Conservation (phyloP, 2,888 invertebrate genomes). For the Coremacera marginata region DNA sequence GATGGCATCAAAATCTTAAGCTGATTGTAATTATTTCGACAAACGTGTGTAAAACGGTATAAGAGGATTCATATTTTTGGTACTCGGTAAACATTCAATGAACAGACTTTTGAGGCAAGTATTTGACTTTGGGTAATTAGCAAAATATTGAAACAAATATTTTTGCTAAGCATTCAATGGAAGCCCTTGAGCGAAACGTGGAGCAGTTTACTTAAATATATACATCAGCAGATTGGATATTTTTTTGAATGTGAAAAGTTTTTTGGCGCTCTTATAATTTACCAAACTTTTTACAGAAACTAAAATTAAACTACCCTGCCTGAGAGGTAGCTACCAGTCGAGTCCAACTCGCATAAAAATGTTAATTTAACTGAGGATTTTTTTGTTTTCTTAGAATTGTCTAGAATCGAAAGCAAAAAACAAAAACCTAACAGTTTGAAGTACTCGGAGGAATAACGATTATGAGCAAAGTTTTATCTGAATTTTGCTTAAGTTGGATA, state of each 20-base stretch:
- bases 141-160: background rate
- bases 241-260: conserved; percentile 13
- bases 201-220: background rate
- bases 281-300: background rate
- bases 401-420: background rate
- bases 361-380: conserved; percentile 22
- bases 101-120: background rate
- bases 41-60: background rate
- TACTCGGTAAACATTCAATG: background rate
- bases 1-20: background rate
- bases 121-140: background rate
- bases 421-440: conserved; percentile 5
- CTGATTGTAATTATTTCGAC: background rate
- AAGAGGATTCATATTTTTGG: background rate
- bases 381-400: background rate
- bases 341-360: conserved; percentile 24
- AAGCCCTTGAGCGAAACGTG: too few relatives aligned
- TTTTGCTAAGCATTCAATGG: too few relatives aligned
- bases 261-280: conserved; percentile 11
- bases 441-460: conserved; percentile 32
- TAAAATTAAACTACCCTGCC: conserved; percentile 16
- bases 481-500: conserved; percentile 11
- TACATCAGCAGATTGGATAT: background rate
- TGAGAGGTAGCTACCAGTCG: background rate
- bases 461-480: conserved; percentile 39